These are phyloP conservation scores for Rotaria magnacalcarata DNA, from an alignment of 2,888 invertebrate species.

Conservation along the genomic window DNA sequence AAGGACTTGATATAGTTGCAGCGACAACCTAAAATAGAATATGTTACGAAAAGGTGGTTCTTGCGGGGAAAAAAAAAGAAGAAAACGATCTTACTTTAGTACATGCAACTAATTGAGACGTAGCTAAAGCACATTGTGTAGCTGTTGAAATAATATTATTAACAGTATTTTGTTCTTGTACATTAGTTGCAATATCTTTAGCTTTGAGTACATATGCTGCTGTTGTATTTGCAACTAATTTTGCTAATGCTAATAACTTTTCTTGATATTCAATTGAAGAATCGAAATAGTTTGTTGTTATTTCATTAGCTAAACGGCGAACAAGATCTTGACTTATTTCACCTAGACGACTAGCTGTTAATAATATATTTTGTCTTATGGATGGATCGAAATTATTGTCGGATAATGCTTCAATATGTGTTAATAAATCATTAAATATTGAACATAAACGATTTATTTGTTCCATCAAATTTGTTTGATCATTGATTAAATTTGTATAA, in stretches of 20 bases:
- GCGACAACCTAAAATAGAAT: constrained; percentile 63
- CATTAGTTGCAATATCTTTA: constrained; percentile 83
- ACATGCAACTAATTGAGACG: constrained; percentile 92
- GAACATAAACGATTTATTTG: constrained; percentile 84
- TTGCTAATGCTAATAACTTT: constrained; percentile 83
- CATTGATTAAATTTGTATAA: constrained; percentile 85
- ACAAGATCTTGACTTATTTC: constrained; percentile 45
- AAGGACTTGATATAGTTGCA: constrained; percentile 64
- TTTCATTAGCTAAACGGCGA: constrained; percentile 30
- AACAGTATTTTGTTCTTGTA: constrained; percentile 75
- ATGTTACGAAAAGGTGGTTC: no score
- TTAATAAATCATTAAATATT: constrained; percentile 83
- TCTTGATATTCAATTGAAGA: constrained; percentile 63
- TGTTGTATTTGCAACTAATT: constrained; percentile 94
- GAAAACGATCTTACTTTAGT: constrained; percentile 68
- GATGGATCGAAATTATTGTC: constrained; percentile 19
- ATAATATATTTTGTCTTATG: constrained; percentile 38
- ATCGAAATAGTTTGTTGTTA: background rate
- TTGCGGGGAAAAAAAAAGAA: background rate
- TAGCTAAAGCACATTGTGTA: constrained; percentile 90
- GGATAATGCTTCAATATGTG: constrained; percentile 77
- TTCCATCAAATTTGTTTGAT: constrained; percentile 78
- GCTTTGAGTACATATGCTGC: constrained; percentile 91
- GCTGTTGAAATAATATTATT: constrained; percentile 87
- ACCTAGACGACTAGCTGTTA: constrained; percentile 38